A percentile compares a stretch with the other conserved stretches of the same genome.
phyloP scores from a whole-genome alignment of 1,140 invertebrate species.

The Eueides isabella region DNA sequence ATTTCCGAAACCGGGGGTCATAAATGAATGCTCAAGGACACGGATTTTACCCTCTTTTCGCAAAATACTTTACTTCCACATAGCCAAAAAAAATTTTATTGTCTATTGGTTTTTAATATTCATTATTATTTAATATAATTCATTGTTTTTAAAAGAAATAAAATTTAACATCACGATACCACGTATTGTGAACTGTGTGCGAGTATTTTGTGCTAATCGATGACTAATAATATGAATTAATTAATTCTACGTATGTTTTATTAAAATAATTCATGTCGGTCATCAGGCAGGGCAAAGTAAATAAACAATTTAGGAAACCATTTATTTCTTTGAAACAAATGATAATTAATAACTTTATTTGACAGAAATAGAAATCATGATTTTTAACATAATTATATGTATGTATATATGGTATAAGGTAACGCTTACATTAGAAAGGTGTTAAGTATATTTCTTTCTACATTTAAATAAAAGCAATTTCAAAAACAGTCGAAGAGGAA shows the following conservation, averaged over 20 bases:
- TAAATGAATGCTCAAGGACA: slow-evolving; percentile 35
- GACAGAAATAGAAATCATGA: too few relatives aligned
- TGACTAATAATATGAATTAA: background rate
- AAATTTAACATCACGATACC: background rate
- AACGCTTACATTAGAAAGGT: slow-evolving; percentile 2
- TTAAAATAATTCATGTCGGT: background rate
- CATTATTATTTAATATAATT: background rate
- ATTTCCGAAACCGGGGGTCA: slow-evolving; percentile 29
- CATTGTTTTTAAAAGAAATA: background rate
- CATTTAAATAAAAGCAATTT: background rate
- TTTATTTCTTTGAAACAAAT: background rate
- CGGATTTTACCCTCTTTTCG: background rate
- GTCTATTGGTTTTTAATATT: background rate
- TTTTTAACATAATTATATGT: too few relatives aligned
- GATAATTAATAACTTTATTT: background rate
- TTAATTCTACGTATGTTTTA: background rate
- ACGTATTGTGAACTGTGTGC: background rate
- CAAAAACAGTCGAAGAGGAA: background rate
- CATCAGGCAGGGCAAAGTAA: background rate
- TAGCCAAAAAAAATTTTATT: background rate
- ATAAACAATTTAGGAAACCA: background rate
- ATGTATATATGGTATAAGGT: too few relatives aligned
- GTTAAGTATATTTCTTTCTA: background rate
- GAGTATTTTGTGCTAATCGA: slow-evolving; percentile 7
- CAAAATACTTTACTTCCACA: background rate